Base-by-base conservation (phyloP, 1,140 invertebrate species). In the Batillaria attramentaria region DNA sequence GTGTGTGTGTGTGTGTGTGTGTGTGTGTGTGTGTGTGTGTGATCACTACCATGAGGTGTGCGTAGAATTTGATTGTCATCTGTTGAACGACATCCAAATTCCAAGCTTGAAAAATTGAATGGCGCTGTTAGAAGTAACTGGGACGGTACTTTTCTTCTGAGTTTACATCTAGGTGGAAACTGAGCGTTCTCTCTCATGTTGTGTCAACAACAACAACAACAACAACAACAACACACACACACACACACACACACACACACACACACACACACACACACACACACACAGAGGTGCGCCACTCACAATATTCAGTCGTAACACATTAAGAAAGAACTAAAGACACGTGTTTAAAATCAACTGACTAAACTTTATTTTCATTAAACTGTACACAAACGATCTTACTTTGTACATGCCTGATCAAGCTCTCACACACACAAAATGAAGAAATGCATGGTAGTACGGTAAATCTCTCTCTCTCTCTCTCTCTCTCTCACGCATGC, bases 231-330 rank as follows among this genome's bases (percentile, higher is more conserved):
- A 50, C 10, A 50, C 24, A 50, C 24, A 24, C 10, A 13, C 35
- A 66, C 28, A 66, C 66, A 69, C 35, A 69, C 28, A 66, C 62
- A 66, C 62, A 66, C 33, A 33, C 33, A 66, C 62, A 66, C 62
- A 66, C n/a, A 66, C 28, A 66, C 62, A 66, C 62, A 66, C 20
- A 66, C 62, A 66, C 62, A 66, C 62, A 66, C 62, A 66, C 62
- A 66, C 62, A 66, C 20, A 66, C 62, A 66, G 31, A 66, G 6
- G 37, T 35, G 37, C 31, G 37, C 62, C 35, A 6, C 24, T 24
- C 24, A 35, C 13, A 13, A 16, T 33, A 41, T 24, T 24, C 16
- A n/a, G n/a, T 8, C 13, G 68, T 24, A 35, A 37, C 8, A 37
- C 24, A 37, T 16, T 13, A 16, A 13, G 33, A n/a, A n/a, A n/a